Percentiles rank a stretch among this genome's conserved stretches.
Evolutionary conservation across 2,797 vertebrate species (phyloP).

Genomic region (Karalla daura): DNA sequence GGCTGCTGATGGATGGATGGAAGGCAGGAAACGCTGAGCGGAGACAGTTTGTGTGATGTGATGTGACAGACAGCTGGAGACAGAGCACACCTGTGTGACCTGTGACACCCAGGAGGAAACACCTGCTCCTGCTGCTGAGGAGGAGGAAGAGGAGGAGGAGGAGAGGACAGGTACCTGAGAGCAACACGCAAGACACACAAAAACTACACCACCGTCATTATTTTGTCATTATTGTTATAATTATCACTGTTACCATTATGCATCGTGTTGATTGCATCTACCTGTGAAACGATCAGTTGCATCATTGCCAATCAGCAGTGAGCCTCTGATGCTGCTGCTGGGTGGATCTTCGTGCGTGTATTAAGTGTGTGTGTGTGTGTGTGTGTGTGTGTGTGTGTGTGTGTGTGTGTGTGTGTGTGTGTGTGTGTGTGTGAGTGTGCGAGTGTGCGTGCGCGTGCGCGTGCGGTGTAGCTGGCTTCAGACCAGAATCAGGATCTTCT

Average conservation of each 20-base stretch:
- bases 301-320: neutral
- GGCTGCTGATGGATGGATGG: slow-evolving; percentile 16
- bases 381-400: no score
- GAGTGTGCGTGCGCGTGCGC: no score
- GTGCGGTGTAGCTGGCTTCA: slow-evolving; percentile 1
- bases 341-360: neutral
- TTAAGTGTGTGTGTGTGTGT: no score
- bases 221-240: neutral
- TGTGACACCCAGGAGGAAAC: slow-evolving; percentile 34
- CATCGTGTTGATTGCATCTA: neutral
- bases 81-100: slow-evolving; percentile 42
- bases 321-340: neutral
- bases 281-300: neutral
- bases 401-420: no score
- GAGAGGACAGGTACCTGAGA: slow-evolving; percentile 46
- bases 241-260: neutral
- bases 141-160: no score
- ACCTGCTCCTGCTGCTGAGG: no score
- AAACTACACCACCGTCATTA: neutral
- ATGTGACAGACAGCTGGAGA: slow-evolving; percentile 49
- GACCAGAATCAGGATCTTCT: neutral
- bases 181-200: neutral
- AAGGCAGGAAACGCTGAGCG: slow-evolving; percentile 2
- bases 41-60: slow-evolving; percentile 26
- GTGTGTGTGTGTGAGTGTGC: no score